Conservation (phyloP, 2,797 vertebrate genomes). For the Enteromius viviparus region DNA sequence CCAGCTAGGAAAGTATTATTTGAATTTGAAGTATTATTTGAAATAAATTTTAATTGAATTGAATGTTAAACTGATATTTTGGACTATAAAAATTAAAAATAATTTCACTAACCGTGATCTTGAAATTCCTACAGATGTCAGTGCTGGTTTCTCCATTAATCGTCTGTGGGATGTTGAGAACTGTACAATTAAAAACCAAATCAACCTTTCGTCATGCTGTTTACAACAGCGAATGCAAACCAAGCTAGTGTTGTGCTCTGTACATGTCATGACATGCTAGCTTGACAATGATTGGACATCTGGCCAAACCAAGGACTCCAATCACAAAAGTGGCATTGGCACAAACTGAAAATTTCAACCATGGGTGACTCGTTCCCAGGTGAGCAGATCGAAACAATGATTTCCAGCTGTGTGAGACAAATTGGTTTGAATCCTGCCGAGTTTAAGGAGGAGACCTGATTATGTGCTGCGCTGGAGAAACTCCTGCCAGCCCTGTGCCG, state of each 20-base stretch:
- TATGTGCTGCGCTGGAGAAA: slow-evolving; percentile 54
- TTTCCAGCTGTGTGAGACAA: slow-evolving; percentile 75
- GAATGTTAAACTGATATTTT: neutral
- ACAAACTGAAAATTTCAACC: slow-evolving; percentile 60
- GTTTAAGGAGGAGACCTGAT: slow-evolving; percentile 68
- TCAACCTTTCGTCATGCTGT: neutral
- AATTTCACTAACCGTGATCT: neutral
- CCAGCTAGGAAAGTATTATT: no score
- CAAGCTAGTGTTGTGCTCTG: neutral
- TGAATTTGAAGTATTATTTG: no score
- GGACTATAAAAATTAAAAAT: neutral
- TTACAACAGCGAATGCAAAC: neutral
- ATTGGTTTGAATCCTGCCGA: slow-evolving; percentile 75
- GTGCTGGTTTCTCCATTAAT: neutral
- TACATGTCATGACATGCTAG: slow-evolving; percentile 1
- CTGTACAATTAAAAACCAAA: neutral
- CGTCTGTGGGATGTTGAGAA: neutral
- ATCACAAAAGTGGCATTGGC: slow-evolving; percentile 28
- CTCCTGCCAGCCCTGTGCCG: slow-evolving; percentile 34
- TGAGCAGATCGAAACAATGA: slow-evolving; percentile 74
- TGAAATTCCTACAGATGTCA: neutral
- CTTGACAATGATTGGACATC: slow-evolving; percentile 11
- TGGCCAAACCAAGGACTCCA: neutral
- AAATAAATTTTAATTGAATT: no score
- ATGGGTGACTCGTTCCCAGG: slow-evolving; percentile 64